Evolutionary conservation across 2,888 invertebrate genomes (phyloP).

Genomic region (Furcula furcula): DNA sequence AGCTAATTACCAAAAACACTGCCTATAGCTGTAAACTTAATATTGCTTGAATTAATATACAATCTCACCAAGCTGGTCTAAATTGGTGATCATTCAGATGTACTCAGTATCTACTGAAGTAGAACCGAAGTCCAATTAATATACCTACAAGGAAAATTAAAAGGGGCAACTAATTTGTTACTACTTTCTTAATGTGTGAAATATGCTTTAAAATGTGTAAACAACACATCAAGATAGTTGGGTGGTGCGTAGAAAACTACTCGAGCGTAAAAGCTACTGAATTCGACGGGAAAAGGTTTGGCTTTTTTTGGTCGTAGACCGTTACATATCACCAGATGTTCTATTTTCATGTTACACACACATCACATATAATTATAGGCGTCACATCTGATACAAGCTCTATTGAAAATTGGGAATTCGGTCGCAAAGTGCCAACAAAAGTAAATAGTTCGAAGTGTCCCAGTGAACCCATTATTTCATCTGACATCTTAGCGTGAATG

Average conservation of each 20-base stretch:
- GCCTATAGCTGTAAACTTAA: too few species aligned
- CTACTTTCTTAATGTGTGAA: slow-evolving; percentile 24
- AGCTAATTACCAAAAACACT: too few species aligned
- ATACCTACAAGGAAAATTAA: too few species aligned
- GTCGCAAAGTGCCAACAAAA: slow-evolving; percentile 29
- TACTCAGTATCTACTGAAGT: too few species aligned
- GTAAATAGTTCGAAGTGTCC: slow-evolving; percentile 29
- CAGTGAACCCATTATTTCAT: too few species aligned
- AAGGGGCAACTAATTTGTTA: too few species aligned
- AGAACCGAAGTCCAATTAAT: too few species aligned
- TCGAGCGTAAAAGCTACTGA: slow-evolving; percentile 72
- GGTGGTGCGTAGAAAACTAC: slow-evolving; percentile 38
- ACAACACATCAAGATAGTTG: slow-evolving; percentile 39
- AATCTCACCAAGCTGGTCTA: too few species aligned
- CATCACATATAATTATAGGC: slow-evolving; percentile 58
- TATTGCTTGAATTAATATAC: too few species aligned
- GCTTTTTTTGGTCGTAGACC: slow-evolving; percentile 63
- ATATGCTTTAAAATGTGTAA: slow-evolving; percentile 13
- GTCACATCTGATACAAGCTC: slow-evolving; percentile 60
- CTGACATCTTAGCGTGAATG: too few species aligned
- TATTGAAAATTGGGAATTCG: slow-evolving; percentile 51
- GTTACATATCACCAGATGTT: slow-evolving; percentile 74
- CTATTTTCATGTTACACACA: slow-evolving; percentile 66
- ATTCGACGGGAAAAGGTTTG: slow-evolving; percentile 62
- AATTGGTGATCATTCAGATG: too few species aligned